Evolutionary conservation across 2,797 vertebrate species (phyloP).

Genomic region (Ceryle rudis): DNA sequence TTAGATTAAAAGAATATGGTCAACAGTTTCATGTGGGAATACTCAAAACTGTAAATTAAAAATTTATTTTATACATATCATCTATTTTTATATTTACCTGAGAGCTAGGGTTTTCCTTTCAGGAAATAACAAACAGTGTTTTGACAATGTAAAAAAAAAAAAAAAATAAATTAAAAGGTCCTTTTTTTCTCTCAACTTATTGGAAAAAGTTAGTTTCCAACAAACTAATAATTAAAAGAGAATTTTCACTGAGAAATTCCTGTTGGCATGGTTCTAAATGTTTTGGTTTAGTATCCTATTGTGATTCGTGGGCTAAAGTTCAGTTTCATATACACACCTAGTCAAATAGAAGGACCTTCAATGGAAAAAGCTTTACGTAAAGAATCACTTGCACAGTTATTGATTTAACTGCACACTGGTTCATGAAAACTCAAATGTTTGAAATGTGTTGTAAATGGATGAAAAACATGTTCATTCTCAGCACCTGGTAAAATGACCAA

Average conservation of each 20-base stretch:
- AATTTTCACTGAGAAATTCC: neutral
- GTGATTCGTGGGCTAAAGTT: neutral
- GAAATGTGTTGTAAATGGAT: too few relatives aligned
- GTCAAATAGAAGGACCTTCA: too few relatives aligned
- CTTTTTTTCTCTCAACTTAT: too few relatives aligned
- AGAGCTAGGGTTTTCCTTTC: neutral
- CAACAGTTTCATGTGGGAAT: neutral
- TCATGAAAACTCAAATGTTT: too few relatives aligned
- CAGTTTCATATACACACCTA: neutral
- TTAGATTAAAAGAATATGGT: neutral
- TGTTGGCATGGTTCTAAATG: neutral
- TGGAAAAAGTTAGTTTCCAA: neutral
- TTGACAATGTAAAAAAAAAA: neutral
- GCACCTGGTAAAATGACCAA: too few relatives aligned
- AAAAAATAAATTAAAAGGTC: too few relatives aligned
- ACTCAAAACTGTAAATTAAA: neutral
- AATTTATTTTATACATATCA: neutral
- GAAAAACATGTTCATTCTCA: too few relatives aligned
- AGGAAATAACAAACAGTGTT: fast-evolving
- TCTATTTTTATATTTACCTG: neutral
- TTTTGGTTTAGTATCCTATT: neutral
- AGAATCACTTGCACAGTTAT: too few relatives aligned
- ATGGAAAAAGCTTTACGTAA: too few relatives aligned
- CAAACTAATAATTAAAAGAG: neutral
- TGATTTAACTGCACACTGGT: too few relatives aligned